Percentiles rank a stretch among this genome's conserved stretches.
Conservation (phyloP, 1,140 invertebrate species). For the Venustaconcha ellipsiformis region DNA sequence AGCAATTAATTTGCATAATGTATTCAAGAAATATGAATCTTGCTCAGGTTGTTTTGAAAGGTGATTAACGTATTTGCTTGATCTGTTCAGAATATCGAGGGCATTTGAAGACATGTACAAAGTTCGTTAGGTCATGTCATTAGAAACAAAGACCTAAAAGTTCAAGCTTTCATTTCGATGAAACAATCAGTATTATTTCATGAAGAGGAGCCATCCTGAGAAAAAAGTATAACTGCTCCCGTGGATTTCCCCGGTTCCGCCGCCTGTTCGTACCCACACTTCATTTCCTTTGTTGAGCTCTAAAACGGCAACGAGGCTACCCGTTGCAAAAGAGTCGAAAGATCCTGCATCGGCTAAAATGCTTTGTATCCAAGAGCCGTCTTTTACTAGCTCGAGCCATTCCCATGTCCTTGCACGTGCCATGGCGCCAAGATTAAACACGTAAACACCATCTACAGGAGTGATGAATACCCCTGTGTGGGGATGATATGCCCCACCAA, state of each 20-base stretch:
- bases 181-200: too few relatives aligned
- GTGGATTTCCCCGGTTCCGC: background rate
- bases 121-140: too few relatives aligned
- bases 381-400: background rate
- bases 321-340: background rate
- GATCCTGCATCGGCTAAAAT: background rate
- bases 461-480: slow-evolving; percentile 10
- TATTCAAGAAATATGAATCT: too few relatives aligned
- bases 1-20: too few relatives aligned
- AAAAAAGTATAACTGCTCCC: slow-evolving; percentile 1
- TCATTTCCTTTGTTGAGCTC: slow-evolving; percentile 7
- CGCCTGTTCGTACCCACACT: background rate
- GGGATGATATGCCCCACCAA: slow-evolving; percentile 9
- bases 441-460: slow-evolving; percentile 10
- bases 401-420: background rate
- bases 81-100: too few relatives aligned
- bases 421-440: slow-evolving; percentile 3
- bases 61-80: too few relatives aligned
- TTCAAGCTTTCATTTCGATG: too few relatives aligned
- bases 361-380: background rate
- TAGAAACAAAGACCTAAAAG: too few relatives aligned
- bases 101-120: too few relatives aligned
- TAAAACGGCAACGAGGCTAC: background rate
- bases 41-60: too few relatives aligned
- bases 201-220: slow-evolving; percentile 4